Evolutionary conservation across 2,113 vertebrate species (phyloP), one percentile per base, ranked within the genome.

Genomic region (Podiceps cristatus): DNA sequence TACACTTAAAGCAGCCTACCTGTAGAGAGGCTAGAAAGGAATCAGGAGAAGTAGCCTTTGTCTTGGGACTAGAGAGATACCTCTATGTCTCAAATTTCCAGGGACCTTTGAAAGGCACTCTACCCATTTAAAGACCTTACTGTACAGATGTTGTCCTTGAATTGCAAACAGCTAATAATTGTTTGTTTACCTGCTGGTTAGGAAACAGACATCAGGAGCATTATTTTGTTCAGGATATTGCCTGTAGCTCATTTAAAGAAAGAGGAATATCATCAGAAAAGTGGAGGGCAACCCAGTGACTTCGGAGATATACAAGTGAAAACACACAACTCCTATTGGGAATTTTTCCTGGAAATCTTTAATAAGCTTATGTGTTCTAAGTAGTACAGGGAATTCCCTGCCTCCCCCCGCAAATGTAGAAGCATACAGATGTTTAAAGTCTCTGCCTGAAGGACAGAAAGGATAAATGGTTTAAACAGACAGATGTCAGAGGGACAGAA

Each of bases 161-260:
- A 82, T 78, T 94, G 82, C 53, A 93, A 75, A 90, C 45, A 42
- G 23, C 3, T 55, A 67, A 15, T 24, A 47, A n/a, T 45, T 93
- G 68, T 91, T 93, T 94, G 53, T 28, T 53, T 91, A 95, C 81
- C 90, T 93, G 62, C 63, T 91, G 81, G 49, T 19, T 88, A 93
- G 77, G 92, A 95, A 96, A 64, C 77, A 63, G 69, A 53, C 49
- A 82, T 28, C 40, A 52, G 42, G 35, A 86, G 12, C 22, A 40
- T 49, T 75, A 45, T 81, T 97, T 84, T 44, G 11, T 74, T 78
- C 84, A 95, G 91, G 89, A 93, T 94, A 91, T 93, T 93, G 64
- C 77, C 92, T 80, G 67, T 60, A 62, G 31, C 22, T 93, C 40
- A 6, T 55, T 88, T 13, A 91, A 89, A 91, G 37, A 74, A 45